Percentiles rank a stretch among this genome's conserved stretches.
Evolutionary conservation across 2,113 vertebrate genomes (phyloP).

Genomic region (Zosterops japonicus): DNA sequence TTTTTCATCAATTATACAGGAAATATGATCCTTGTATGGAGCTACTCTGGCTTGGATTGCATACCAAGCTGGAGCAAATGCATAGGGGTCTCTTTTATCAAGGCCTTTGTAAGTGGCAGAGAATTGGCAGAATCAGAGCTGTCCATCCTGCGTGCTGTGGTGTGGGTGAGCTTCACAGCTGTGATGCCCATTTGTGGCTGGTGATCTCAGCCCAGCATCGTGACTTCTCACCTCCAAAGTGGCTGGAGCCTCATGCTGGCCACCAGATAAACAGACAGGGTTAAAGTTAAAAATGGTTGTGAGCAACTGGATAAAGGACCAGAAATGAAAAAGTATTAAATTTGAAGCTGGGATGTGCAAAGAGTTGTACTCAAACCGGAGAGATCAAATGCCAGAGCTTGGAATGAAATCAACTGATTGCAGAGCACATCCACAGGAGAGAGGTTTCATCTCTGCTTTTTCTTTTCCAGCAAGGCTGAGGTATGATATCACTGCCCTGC

Average conservation of each 20-base stretch:
- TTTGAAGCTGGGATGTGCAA: neutral
- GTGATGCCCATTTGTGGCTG: neutral
- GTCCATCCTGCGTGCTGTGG: accelerated
- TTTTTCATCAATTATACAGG: neutral
- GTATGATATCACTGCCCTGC: neutral
- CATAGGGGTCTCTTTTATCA: neutral
- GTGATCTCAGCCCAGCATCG: neutral
- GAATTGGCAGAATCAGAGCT: neutral
- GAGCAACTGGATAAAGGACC: neutral
- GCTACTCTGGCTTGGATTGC: neutral
- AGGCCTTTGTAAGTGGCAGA: neutral
- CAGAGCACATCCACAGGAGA: neutral
- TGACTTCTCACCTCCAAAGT: neutral
- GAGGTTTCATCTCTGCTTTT: neutral
- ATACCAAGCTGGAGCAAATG: neutral
- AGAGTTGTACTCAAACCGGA: neutral
- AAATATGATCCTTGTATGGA: neutral
- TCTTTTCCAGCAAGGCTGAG: neutral
- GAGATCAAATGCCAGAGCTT: neutral
- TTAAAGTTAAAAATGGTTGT: neutral
- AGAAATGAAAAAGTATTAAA: neutral
- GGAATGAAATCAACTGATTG: neutral
- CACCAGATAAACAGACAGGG: neutral
- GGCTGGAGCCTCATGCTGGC: neutral
- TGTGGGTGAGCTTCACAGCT: accelerated